Percentiles rank a stretch among this genome's conserved stretches.
Conservation (phyloP, 1,140 invertebrate species). For the Drosophila pseudoananassae region DNA sequence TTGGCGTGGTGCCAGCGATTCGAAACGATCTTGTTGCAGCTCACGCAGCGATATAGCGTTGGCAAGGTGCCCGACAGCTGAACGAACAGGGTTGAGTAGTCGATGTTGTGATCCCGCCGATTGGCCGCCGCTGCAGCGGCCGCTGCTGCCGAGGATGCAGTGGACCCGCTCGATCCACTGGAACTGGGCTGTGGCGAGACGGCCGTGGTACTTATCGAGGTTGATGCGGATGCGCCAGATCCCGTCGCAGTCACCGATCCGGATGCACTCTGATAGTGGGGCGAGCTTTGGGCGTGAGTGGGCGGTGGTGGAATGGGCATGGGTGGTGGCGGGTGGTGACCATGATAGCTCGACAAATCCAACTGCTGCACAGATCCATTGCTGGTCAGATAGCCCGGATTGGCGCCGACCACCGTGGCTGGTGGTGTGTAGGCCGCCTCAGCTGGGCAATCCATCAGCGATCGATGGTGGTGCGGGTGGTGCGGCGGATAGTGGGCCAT, state of each 20-base stretch:
- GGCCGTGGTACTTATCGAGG: conserved; percentile 28
- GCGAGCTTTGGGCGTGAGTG: conserved; percentile 44
- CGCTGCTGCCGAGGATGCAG: conserved; percentile 40
- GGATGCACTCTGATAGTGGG: conserved; percentile 52
- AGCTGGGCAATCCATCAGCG: conserved; percentile 56
- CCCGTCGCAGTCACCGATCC: conserved; percentile 4
- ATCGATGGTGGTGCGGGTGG: conserved; percentile 51
- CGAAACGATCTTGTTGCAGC: conserved; percentile 89
- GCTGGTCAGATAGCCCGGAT: conserved; percentile 20
- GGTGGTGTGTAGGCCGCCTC: conserved; percentile 66
- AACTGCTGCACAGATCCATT: conserved; percentile 40
- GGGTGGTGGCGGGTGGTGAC: conserved; percentile 33
- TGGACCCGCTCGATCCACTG: conserved; percentile 34
- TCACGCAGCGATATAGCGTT: conserved; percentile 82
- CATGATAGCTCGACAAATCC: conserved; percentile 29
- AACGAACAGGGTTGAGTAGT: conserved; percentile 83
- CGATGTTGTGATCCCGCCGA: conserved; percentile 83
- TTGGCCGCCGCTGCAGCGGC: conserved; percentile 74
- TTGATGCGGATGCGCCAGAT: conserved; percentile 21
- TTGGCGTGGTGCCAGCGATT: conserved; percentile 90
- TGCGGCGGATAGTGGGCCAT: conserved; percentile 47
- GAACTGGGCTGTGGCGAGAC: conserved; percentile 56
- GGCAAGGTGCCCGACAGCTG: conserved; percentile 82
- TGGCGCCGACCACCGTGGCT: conserved; percentile 3
- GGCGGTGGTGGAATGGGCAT: conserved; percentile 30